Evolutionary conservation across 2,113 vertebrate genomes (phyloP).

Genomic region (Grantiella picta): DNA sequence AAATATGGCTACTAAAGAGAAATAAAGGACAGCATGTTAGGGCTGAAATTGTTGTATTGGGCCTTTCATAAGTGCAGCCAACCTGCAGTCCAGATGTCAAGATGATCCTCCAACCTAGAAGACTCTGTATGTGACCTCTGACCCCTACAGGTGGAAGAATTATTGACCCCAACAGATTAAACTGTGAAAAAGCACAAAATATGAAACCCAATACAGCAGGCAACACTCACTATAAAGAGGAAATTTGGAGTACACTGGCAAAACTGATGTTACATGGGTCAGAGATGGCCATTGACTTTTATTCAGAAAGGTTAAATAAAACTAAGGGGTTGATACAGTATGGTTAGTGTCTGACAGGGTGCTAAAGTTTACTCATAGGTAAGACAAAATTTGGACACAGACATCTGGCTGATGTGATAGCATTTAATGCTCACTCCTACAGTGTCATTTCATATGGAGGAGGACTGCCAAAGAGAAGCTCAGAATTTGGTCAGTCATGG

Average conservation of each 20-base stretch:
- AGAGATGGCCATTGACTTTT: not conserved
- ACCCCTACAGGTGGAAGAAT: not conserved
- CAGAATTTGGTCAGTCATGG: constrained; percentile 1
- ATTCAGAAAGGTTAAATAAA: not conserved
- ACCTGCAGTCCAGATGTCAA: not conserved
- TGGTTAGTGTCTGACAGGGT: not conserved
- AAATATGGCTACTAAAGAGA: not conserved
- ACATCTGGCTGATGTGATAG: not conserved
- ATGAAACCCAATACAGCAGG: not conserved
- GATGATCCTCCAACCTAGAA: not conserved
- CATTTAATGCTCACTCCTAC: not conserved
- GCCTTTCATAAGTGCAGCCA: not conserved
- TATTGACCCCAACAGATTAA: not conserved
- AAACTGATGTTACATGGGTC: not conserved
- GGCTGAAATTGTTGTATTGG: too few relatives aligned
- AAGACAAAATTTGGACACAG: not conserved
- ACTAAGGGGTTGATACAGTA: not conserved
- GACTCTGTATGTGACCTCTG: not conserved
- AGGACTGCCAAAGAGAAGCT: not conserved
- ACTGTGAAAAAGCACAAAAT: not conserved
- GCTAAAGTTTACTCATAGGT: not conserved
- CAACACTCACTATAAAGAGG: not conserved
- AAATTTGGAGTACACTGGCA: not conserved
- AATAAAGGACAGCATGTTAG: not conserved
- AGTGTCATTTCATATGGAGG: not conserved